Evolutionary conservation across 2,113 vertebrate genomes (phyloP).

Genomic region (Turdus rufiventris): DNA sequence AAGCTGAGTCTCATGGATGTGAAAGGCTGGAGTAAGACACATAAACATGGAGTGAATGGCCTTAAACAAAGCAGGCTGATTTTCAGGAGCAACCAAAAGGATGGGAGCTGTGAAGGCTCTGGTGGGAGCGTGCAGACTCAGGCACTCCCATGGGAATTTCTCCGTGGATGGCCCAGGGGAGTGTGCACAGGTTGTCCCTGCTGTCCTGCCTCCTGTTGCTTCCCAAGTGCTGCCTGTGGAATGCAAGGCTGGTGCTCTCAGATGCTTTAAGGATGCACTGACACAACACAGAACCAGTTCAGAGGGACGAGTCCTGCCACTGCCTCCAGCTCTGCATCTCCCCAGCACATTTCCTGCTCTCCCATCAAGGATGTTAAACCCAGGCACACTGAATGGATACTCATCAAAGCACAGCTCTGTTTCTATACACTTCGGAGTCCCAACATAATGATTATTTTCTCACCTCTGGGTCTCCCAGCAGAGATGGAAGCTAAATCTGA

Average conservation of each 20-base stretch:
- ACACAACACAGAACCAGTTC: accelerated
- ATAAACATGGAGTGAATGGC: background rate
- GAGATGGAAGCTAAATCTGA: background rate
- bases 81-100: background rate
- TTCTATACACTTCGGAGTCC: background rate
- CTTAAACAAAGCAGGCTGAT: background rate
- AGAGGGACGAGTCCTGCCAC: accelerated
- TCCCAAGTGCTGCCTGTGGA: background rate
- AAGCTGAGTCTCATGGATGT: background rate
- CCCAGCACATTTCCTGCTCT: background rate
- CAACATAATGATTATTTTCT: background rate
- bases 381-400: background rate
- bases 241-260: background rate
- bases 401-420: accelerated
- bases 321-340: background rate
- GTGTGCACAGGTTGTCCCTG: background rate
- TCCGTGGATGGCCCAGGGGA: accelerated
- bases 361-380: background rate
- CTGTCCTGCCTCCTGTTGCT: background rate
- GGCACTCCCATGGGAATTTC: background rate
- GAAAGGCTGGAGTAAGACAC: background rate
- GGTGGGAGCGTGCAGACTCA: accelerated
- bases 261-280: background rate
- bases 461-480: background rate
- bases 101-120: background rate